A percentile compares a stretch with the other conserved stretches of the same genome.
Conservation (phyloP, 2,113 vertebrate genomes). For the Aptenodytes patagonicus region DNA sequence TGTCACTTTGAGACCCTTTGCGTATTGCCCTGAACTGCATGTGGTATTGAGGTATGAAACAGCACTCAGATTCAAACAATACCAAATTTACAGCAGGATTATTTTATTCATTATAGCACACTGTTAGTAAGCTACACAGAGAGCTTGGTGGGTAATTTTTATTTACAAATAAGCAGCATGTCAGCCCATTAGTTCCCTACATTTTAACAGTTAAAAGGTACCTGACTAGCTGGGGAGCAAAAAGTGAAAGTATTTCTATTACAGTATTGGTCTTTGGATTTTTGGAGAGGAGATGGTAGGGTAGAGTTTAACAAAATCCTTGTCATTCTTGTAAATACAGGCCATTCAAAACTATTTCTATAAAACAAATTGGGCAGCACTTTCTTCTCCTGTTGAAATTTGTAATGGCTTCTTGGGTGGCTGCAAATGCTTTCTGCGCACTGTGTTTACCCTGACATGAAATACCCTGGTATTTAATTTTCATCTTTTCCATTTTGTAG, state of each 20-base stretch:
- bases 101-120: not conserved
- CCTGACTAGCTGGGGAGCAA: not conserved
- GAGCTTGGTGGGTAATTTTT: not conserved
- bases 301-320: not conserved
- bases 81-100: not conserved
- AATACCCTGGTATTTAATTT: not conserved
- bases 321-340: not conserved
- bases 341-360: not conserved
- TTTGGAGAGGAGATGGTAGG: not conserved
- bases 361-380: not conserved
- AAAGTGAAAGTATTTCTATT: not conserved
- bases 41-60: not conserved
- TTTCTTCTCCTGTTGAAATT: not conserved
- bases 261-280: not conserved
- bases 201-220: not conserved
- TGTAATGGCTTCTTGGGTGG: not conserved
- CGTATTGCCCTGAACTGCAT: not conserved
- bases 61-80: not conserved
- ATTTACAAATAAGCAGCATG: not conserved
- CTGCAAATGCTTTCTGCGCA: not conserved
- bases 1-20: not conserved
- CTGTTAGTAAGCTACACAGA: not conserved
- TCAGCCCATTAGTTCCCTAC: not conserved
- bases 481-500: not conserved
- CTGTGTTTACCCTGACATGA: not conserved